Evolutionary conservation across 2,113 vertebrate genomes (phyloP), one percentile per base, ranked within the genome.

Genomic region (Turnix velox): DNA sequence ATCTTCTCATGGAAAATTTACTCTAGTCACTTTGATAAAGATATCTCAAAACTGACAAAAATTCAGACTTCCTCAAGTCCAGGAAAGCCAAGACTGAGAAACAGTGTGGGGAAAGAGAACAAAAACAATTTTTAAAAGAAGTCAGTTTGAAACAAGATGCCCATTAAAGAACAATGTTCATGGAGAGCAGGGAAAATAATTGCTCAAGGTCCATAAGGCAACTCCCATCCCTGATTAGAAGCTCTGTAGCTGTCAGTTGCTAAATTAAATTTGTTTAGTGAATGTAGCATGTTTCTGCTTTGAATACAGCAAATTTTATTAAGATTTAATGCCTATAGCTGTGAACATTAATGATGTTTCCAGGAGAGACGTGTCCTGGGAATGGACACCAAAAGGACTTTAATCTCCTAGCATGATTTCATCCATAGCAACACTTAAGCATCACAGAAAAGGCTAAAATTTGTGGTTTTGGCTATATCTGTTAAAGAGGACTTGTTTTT

Each of bases 381-480:
- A 80, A 33, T 30, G 11, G 22, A 78, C 16, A 86, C 10, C 0
- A 0, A 72, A 86, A 30, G 14, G 4, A 40, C 6, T 33, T 48
- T 23, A 24, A 59, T 76, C 22, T 88, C 23, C 8, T 37, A 51
- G 11, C 25, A 25, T 1, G 24, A 3, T 19, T 81, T 54, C 33
- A 72, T 84, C 51, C 30, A 45, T 72, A 65, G 39, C 10, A 61
- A 1, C 28, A 31, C 87, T 72, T 90, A 75, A 37, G 2, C 13
- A 76, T 33, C 12, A 14, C 22, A 30, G 16, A 69, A 84, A 61
- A 85, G 4, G 17, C 55, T 25, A 51, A 84, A 0, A 13, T 45
- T 68, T 42, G 5, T 31, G 14, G 67, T 82, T 83, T 72, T 23
- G 51, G 3, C 45, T 87, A 27, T 25, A 69, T 14, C 42, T 43